Evolutionary conservation across 2,797 vertebrate genomes (phyloP).

Genomic region (Delichon dasypus): DNA sequence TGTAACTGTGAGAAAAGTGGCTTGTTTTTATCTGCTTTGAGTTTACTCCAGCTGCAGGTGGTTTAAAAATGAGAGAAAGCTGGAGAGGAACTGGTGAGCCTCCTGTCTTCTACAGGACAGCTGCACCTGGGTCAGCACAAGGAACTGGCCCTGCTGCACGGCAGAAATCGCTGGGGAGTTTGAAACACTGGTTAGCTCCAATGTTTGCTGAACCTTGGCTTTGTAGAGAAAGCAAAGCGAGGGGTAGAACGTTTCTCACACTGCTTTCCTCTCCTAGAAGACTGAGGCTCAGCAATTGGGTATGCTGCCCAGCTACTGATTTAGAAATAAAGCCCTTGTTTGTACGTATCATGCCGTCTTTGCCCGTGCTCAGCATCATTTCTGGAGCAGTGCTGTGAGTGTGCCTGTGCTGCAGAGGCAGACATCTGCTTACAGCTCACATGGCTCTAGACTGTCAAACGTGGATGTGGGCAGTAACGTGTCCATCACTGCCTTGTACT

Average conservation of each 20-base stretch:
- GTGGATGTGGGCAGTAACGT: accelerated
- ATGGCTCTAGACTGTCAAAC: not conserved
- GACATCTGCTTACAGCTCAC: not conserved
- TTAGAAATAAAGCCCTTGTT: not conserved
- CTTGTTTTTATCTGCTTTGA: not conserved
- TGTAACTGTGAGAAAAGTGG: constrained; percentile 1
- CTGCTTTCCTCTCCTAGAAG: not conserved
- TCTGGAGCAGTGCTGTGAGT: not conserved
- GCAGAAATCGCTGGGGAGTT: not conserved
- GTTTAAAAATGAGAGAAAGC: not conserved
- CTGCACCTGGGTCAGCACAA: not conserved
- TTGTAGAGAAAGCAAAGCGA: not conserved
- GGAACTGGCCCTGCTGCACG: not conserved
- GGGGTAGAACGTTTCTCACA: not conserved
- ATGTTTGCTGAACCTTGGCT: not conserved
- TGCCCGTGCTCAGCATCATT: not conserved
- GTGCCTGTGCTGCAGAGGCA: not conserved
- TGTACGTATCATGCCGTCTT: accelerated
- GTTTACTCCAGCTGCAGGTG: constrained; percentile 27
- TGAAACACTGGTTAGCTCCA: not conserved
- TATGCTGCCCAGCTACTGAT: not conserved
- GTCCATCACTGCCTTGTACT: not conserved
- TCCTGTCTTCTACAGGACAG: not conserved
- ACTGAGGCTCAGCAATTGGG: not conserved
- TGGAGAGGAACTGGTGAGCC: not conserved